phyloP scores from a whole-genome alignment of 2,113 vertebrate genomes.

The Sinocyclocheilus anophthalmus region DNA sequence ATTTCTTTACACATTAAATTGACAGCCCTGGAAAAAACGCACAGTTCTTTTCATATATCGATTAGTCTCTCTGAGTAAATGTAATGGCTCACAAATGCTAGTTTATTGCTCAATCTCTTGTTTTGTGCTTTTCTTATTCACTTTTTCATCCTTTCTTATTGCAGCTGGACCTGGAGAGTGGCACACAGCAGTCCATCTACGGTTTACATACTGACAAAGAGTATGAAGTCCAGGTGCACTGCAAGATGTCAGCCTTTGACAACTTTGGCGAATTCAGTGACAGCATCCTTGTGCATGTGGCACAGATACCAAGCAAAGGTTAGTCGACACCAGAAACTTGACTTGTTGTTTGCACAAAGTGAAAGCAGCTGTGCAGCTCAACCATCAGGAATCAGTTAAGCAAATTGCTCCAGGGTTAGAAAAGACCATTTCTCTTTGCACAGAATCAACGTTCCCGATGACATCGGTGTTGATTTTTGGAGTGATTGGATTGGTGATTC shows the following conservation, averaged over 20 bases:
- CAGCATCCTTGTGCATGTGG: conserved; percentile 77
- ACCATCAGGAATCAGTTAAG: conserved; percentile 4
- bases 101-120: neutral
- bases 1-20: neutral
- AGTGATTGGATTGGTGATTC: conserved; percentile 76
- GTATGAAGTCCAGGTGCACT: conserved; percentile 86
- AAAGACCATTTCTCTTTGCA: conserved; percentile 41
- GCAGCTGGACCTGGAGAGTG: conserved; percentile 78
- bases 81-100: neutral
- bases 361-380: neutral
- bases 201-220: conserved; percentile 81
- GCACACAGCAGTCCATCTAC: conserved; percentile 83
- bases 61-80: neutral
- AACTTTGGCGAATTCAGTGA: conserved; percentile 91
- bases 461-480: conserved; percentile 83
- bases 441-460: conserved; percentile 82
- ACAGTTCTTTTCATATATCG: neutral
- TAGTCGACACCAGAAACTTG: conserved; percentile 6
- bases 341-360: conserved; percentile 6
- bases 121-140: neutral
- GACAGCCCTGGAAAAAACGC: neutral
- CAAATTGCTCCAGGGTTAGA: neutral
- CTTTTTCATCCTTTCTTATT: conserved; percentile 37
- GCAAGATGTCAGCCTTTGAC: conserved; percentile 77
- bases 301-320: conserved; percentile 65